A percentile compares a stretch with the other conserved stretches of the same genome.
These are phyloP conservation scores for Smittia aterrima DNA, from an alignment of 2,888 invertebrate genomes.

Conservation along the genomic window DNA sequence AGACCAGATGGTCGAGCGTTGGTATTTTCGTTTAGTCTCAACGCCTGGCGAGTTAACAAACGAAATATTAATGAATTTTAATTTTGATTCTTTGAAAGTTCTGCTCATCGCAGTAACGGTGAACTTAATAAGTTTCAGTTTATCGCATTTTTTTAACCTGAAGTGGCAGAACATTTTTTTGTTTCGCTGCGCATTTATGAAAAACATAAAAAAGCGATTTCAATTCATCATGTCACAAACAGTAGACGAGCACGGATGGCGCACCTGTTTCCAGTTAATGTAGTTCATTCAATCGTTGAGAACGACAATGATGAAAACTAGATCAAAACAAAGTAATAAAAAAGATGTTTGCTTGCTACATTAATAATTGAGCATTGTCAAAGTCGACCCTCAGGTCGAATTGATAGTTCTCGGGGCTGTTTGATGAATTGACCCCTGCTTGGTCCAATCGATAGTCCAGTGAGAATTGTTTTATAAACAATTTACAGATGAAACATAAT, in stretches of 20 bases:
- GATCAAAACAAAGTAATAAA: background rate
- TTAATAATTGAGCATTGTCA: slow-evolving; percentile 23
- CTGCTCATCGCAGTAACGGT: background rate
- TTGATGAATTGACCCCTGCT: slow-evolving; percentile 28
- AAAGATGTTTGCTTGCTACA: background rate
- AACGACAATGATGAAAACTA: slow-evolving; percentile 2
- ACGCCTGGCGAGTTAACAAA: background rate
- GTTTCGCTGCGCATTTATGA: slow-evolving; percentile 14
- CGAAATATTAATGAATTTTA: slow-evolving; percentile 7
- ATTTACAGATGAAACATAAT: slow-evolving; percentile 41
- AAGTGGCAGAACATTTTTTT: background rate
- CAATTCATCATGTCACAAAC: background rate
- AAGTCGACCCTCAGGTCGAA: background rate
- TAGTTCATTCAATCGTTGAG: slow-evolving; percentile 28
- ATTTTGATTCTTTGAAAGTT: background rate
- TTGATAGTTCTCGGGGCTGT: background rate
- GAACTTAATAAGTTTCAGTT: background rate
- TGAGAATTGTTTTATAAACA: slow-evolving; percentile 39
- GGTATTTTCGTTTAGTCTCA: background rate
- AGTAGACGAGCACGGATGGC: slow-evolving; percentile 21
- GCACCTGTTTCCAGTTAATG: slow-evolving; percentile 36
- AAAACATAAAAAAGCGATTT: slow-evolving; percentile 33
- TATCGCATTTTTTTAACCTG: background rate
- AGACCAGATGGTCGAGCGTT: no score
- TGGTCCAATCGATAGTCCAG: slow-evolving; percentile 9